Base-by-base conservation (phyloP, 2,888 invertebrate species). In the Ceriagrion tenellum region DNA sequence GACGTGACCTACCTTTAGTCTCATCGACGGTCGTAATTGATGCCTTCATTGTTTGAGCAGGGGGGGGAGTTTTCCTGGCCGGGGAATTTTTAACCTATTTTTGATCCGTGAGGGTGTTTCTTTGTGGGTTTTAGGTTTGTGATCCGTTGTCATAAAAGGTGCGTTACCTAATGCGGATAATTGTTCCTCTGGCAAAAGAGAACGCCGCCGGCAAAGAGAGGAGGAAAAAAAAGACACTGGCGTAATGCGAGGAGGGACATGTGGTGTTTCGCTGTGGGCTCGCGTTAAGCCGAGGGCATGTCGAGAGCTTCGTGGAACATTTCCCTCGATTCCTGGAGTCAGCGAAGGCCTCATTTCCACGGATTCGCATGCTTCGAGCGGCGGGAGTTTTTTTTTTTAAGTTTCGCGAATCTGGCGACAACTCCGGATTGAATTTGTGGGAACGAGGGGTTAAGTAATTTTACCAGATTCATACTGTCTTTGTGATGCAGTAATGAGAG, bases 1-100 rank as follows among this genome's bases (percentile, higher is more conserved):
- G 69, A 81, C 81, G 81, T 81, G 81, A 81, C 81, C 81, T 81
- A 81, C 81, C 81, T 81, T 81, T 81, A 81, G 81, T 81, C 81
- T 81, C 35, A 81, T 81, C 81, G 81, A 81, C 81, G 35, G 81
- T 12, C 81, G 81, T 81, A 81, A 81, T 81, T 81, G 81, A 81
- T 81, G 81, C 81, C 35, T 81, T 81, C 81, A 81, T 81, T 81
- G 81, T 81, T 26, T 12, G 69, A 6, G n/a, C 12, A 10, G 81
- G 69, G 18, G n/a, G 69, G 81, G 81, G 81, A 35, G 35, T 13
- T 81, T 35, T 35, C 12, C 81, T 18, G 81, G 81, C 10, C 3
- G 81, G 81, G 81, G 35, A 35, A 30, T 35, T 74, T 26, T 81
- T 81, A 81, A 81, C 81, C 81, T 81, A 81, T 81, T 81, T 81